These are phyloP conservation scores for Diabrotica balteata DNA, from an alignment of 2,888 invertebrate species.

Conservation along the genomic window DNA sequence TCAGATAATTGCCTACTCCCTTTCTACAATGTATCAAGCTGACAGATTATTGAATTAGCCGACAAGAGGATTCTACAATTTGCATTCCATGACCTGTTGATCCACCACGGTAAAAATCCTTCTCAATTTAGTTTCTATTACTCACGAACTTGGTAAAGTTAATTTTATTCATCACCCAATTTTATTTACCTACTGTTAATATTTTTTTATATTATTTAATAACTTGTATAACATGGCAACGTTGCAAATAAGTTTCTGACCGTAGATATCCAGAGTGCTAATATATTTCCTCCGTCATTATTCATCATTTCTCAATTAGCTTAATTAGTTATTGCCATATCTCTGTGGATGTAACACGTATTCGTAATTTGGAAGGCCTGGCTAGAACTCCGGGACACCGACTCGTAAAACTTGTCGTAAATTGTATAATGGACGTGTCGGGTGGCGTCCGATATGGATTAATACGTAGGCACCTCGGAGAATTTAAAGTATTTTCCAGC, in stretches of 20 bases:
- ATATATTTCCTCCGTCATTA: constrained; percentile 59
- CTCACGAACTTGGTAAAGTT: too few species aligned
- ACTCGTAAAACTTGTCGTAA: constrained; percentile 36
- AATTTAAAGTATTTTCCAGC: constrained; percentile 1
- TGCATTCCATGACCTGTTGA: too few species aligned
- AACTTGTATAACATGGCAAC: constrained; percentile 1
- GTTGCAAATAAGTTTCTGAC: background rate
- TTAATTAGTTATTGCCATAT: constrained; percentile 55
- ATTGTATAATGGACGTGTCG: constrained; percentile 19
- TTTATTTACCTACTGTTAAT: too few species aligned
- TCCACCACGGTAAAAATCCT: too few species aligned
- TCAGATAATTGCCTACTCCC: too few species aligned
- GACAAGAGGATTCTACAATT: too few species aligned
- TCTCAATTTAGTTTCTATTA: too few species aligned
- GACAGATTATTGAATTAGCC: too few species aligned
- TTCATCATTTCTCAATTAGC: constrained; percentile 62
- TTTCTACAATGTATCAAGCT: too few species aligned
- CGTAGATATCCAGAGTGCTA: constrained; percentile 39
- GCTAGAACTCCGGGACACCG: constrained; percentile 25
- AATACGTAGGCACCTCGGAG: constrained; percentile 6
- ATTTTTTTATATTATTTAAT: background rate
- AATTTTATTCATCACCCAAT: too few species aligned
- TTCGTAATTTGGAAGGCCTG: constrained; percentile 37
- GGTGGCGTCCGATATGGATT: constrained; percentile 24
- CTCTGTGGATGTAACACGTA: constrained; percentile 44